These are phyloP conservation scores for Sturnira hondurensis DNA, from an alignment of 2,113 vertebrate species.

Conservation along the genomic window DNA sequence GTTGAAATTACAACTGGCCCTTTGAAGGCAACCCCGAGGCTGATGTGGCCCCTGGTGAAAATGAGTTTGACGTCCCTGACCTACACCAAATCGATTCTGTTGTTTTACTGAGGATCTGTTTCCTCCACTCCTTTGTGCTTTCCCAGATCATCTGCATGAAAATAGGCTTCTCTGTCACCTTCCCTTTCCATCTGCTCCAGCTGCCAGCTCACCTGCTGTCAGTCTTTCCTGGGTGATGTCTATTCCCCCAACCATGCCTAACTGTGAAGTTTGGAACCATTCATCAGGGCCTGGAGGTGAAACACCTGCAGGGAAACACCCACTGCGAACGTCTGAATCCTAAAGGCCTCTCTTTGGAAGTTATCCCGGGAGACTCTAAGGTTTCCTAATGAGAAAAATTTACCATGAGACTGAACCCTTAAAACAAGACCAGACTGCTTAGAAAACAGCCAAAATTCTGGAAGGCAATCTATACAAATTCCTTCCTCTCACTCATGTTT, in stretches of 20 bases:
- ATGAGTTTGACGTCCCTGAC: too few relatives aligned
- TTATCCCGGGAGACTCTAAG: neutral
- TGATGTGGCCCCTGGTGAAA: too few relatives aligned
- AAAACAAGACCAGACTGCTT: neutral
- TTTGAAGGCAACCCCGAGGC: too few relatives aligned
- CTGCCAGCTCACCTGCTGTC: slow-evolving; percentile 43
- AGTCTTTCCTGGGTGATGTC: neutral
- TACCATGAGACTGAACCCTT: slow-evolving; percentile 11
- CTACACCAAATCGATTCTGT: neutral
- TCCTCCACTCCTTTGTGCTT: neutral
- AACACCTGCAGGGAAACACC: slow-evolving; percentile 16
- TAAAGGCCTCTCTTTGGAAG: neutral
- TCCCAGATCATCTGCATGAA: slow-evolving; percentile 27
- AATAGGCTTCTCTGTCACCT: slow-evolving; percentile 8
- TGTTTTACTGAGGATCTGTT: neutral
- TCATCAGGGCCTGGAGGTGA: neutral
- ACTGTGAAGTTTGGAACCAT: neutral
- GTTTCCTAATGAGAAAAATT: slow-evolving; percentile 19
- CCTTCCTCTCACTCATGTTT: neutral
- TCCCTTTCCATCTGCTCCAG: slow-evolving; percentile 50
- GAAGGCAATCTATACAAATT: slow-evolving; percentile 2
- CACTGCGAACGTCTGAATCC: neutral
- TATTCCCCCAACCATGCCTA: neutral
- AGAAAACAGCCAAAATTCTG: neutral
- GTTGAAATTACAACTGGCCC: too few relatives aligned